phyloP scores from a whole-genome alignment of 2,888 invertebrate species.

The Campoletis raptor region DNA sequence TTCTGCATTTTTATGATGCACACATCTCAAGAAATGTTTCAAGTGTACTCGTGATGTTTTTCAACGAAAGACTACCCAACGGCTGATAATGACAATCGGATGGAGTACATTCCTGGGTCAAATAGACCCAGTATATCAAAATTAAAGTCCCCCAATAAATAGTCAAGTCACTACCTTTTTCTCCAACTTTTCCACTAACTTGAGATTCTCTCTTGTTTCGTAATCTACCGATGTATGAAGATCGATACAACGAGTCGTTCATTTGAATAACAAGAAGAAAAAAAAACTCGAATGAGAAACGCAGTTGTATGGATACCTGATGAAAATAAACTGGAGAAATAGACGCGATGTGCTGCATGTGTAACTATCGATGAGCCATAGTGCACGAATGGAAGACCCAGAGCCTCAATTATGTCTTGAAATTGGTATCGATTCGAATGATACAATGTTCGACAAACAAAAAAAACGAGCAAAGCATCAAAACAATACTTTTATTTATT shows the following conservation, averaged over 20 bases:
- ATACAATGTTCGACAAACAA: neutral
- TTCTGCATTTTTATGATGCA: too few species aligned
- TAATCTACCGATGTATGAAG: neutral
- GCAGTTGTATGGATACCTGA: constrained; percentile 18
- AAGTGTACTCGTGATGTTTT: too few species aligned
- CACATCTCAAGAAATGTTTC: too few species aligned
- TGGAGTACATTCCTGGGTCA: neutral
- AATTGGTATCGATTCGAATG: constrained; percentile 1
- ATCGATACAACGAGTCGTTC: neutral
- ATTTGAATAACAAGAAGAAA: neutral
- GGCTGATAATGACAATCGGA: too few species aligned
- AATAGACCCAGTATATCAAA: neutral
- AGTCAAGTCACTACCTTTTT: neutral
- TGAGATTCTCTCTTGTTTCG: neutral
- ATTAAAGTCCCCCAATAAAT: too few species aligned
- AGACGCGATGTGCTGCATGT: constrained; percentile 9
- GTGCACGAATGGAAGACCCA: constrained; percentile 8
- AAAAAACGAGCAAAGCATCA: neutral
- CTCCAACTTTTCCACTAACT: neutral
- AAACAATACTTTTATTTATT: neutral
- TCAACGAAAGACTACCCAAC: too few species aligned
- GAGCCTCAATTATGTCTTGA: constrained; percentile 18
- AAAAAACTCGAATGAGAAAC: constrained; percentile 9
- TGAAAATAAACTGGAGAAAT: constrained; percentile 11
- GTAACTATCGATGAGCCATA: constrained; percentile 3